Evolutionary conservation across 2,888 invertebrate species (phyloP).

Genomic region (Bellardia pandia): DNA sequence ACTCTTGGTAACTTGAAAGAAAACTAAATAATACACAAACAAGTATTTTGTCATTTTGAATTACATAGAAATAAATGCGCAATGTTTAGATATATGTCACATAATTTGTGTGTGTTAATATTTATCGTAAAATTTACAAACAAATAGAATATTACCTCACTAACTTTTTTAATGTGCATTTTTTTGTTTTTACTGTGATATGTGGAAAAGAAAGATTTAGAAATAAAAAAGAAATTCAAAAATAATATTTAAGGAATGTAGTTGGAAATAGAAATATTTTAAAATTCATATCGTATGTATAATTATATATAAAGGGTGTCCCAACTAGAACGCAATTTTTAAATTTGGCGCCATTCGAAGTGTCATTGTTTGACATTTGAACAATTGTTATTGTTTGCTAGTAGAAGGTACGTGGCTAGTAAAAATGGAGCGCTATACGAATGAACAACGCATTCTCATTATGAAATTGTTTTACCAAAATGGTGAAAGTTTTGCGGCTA

Average conservation of each 20-base stretch:
- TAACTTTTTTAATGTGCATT: neutral
- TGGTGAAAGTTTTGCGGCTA: no score
- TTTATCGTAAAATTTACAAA: neutral
- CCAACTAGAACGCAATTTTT: no score
- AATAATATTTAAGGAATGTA: neutral
- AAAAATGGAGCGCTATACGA: no score
- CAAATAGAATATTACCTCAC: constrained; percentile 27
- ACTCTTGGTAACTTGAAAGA: constrained; percentile 7
- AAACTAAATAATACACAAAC: neutral
- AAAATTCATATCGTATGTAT: no score
- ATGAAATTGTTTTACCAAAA: no score
- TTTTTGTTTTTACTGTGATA: neutral
- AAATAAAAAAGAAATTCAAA: neutral
- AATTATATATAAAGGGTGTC: no score
- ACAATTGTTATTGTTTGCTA: no score
- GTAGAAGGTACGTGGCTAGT: no score
- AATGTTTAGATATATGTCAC: constrained; percentile 19
- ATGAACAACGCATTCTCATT: no score
- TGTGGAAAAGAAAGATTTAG: neutral
- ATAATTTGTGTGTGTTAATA: neutral
- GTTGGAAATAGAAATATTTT: neutral
- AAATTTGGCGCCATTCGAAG: no score
- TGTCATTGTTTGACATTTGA: no score
- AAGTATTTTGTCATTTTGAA: neutral
- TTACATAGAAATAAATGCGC: neutral